Evolutionary conservation across 2,888 invertebrate species (phyloP).

Genomic region (Melitaea athalia): DNA sequence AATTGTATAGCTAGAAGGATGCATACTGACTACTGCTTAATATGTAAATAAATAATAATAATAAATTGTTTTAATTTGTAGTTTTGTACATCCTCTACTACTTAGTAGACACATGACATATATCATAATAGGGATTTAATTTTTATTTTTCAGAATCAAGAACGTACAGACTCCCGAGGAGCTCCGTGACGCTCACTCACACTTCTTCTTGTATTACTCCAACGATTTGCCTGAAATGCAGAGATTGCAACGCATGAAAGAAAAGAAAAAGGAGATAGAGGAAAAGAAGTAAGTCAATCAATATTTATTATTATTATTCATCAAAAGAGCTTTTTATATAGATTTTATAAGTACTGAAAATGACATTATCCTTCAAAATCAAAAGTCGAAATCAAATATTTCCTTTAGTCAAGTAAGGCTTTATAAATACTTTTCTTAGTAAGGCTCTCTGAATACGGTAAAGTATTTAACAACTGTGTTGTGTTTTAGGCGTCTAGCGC

Average conservation of each 20-base stretch:
- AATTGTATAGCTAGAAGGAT: too few species aligned
- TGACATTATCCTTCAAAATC: too few species aligned
- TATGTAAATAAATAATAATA: too few species aligned
- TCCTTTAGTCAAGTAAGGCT: too few species aligned
- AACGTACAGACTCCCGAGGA: slow-evolving; percentile 94
- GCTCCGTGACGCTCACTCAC: slow-evolving; percentile 94
- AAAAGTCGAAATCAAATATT: too few species aligned
- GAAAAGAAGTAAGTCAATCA: slow-evolving; percentile 72
- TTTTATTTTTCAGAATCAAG: slow-evolving; percentile 75
- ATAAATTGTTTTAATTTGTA: too few species aligned
- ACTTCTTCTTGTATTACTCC: slow-evolving; percentile 96
- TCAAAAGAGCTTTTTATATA: too few species aligned
- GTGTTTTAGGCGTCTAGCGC: slow-evolving; percentile 52
- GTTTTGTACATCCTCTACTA: too few species aligned
- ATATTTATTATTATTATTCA: neutral
- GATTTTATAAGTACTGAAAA: too few species aligned
- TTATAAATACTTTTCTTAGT: too few species aligned
- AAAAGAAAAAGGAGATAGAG: slow-evolving; percentile 83
- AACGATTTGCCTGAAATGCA: slow-evolving; percentile 92
- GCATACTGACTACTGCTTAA: too few species aligned
- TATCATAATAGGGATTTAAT: neutral
- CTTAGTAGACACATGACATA: neutral
- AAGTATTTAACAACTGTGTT: too few species aligned
- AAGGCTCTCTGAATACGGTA: neutral
- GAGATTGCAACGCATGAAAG: slow-evolving; percentile 85